Percentiles rank a stretch among this genome's conserved stretches.
phyloP scores from a whole-genome alignment of 2,113 vertebrate species.

The human region GRCh38 chr12:103925001-103925500 shows the following conservation, averaged over 20 bases:
- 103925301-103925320: background rate
- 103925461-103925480: background rate
- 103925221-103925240: background rate
- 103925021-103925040: too few relatives aligned
- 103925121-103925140: too few relatives aligned
- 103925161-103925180: background rate
- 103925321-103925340: background rate
- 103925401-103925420: background rate
- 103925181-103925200: background rate
- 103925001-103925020: too few relatives aligned
- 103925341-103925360: background rate
- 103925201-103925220: background rate
- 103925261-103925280: background rate
- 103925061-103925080: too few relatives aligned
- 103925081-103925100: too few relatives aligned
- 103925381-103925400: background rate
- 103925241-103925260: background rate
- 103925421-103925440: background rate
- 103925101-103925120: too few relatives aligned
- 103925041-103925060: too few relatives aligned
- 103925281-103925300: background rate
- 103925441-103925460: background rate
- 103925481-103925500: background rate
- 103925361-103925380: background rate
- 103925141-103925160: background rate